Evolutionary conservation across 30 jellyfish, hydroid and myxozoan genomes (phyloP).

Genomic region (Clytia hemisphaerica): DNA sequence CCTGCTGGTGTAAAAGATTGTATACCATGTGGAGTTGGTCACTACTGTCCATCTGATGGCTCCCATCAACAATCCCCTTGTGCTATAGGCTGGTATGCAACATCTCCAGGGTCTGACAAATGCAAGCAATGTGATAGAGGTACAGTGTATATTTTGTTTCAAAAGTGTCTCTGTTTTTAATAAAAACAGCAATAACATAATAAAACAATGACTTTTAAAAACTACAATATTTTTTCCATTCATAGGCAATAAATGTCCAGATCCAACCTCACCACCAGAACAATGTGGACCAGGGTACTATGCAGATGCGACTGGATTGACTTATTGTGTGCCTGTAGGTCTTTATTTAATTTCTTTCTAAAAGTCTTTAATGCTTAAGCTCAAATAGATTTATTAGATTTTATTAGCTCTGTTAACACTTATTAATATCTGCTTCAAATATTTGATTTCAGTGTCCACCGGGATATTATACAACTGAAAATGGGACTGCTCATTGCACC

Average conservation of each 20-base stretch:
- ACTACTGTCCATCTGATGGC: constrained; percentile 16
- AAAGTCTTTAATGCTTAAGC: too few relatives aligned
- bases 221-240: too few relatives aligned
- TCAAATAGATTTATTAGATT: background rate
- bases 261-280: constrained; percentile 28
- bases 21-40: constrained; percentile 41
- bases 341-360: background rate
- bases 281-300: constrained; percentile 64
- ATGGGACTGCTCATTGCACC: constrained; percentile 47
- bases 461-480: constrained; percentile 57
- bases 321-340: constrained; percentile 50
- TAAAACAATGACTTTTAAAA: too few relatives aligned
- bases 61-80: constrained; percentile 11
- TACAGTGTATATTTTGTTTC: background rate
- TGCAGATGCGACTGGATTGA: constrained; percentile 69
- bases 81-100: constrained; percentile 32
- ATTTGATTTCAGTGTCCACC: constrained; percentile 65
- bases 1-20: constrained; percentile 60
- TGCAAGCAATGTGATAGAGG: constrained; percentile 35
- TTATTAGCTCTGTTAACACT: too few relatives aligned
- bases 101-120: constrained; percentile 3
- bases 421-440: too few relatives aligned
- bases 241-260: constrained; percentile 68
- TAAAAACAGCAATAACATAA: background rate
- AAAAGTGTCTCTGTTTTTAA: background rate